Conservation (phyloP, 2,797 vertebrate genomes). For the Peromyscus melanophrys region DNA sequence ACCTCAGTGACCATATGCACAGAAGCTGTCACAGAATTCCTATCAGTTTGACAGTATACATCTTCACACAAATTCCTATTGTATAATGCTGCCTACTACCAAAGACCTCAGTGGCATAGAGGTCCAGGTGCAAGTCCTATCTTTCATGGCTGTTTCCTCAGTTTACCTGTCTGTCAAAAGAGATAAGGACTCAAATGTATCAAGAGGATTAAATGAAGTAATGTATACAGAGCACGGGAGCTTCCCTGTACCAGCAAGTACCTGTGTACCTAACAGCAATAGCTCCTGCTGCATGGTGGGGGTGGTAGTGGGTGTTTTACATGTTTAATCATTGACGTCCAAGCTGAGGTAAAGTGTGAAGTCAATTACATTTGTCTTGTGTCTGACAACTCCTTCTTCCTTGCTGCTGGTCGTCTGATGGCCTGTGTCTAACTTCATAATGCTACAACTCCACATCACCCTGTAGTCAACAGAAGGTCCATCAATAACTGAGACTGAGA, state of each 20-base stretch:
- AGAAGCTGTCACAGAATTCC: background rate
- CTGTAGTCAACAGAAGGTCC: background rate
- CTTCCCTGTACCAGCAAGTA: background rate
- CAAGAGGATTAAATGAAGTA: background rate
- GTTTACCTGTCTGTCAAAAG: conserved; percentile 31
- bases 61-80: conserved; percentile 2
- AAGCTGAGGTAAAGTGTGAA: background rate
- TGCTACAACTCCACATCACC: background rate
- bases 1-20: conserved; percentile 24
- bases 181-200: background rate
- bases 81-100: background rate
- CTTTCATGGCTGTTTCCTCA: background rate
- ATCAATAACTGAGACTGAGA: background rate
- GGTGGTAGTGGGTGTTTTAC: background rate
- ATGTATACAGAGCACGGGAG: background rate
- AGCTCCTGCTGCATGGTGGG: background rate
- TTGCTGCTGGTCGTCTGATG: background rate
- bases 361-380: background rate
- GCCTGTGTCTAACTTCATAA: background rate
- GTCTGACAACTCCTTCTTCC: background rate
- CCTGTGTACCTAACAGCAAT: background rate
- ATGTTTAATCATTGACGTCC: background rate
- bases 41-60: conserved; percentile 36
- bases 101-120: background rate
- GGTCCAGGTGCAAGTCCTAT: background rate